phyloP scores from a whole-genome alignment of 2,888 invertebrate genomes.

The Lymantria monacha region DNA sequence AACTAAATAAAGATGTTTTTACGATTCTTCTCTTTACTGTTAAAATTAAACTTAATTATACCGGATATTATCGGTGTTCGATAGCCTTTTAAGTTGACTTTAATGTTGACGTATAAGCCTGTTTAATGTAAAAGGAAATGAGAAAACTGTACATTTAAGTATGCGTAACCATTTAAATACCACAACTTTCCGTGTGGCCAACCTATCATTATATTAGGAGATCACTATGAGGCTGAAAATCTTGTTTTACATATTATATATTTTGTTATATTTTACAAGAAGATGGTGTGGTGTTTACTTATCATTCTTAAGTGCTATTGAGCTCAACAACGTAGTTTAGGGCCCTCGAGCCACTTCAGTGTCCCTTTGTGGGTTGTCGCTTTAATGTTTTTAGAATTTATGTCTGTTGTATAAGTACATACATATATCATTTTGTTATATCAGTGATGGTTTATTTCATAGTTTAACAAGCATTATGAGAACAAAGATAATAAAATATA shows the following conservation, averaged over 20 bases:
- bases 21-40: too few species aligned
- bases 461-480: too few species aligned
- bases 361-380: conserved; percentile 53
- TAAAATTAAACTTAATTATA: too few species aligned
- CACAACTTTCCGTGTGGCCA: too few species aligned
- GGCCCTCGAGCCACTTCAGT: conserved; percentile 54
- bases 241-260: too few species aligned
- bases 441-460: too few species aligned
- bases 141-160: conserved; percentile 34
- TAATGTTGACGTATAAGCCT: conserved; percentile 12
- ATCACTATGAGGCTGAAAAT: too few species aligned
- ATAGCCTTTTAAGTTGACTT: conserved; percentile 1
- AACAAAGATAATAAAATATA: too few species aligned
- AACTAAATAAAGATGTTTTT: too few species aligned
- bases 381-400: conserved; percentile 53
- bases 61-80: conserved; percentile 4
- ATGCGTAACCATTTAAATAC: conserved; percentile 13
- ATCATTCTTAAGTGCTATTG: conserved; percentile 57
- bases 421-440: not conserved
- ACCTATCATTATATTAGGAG: too few species aligned
- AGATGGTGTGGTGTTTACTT: conserved; percentile 54
- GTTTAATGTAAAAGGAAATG: conserved; percentile 43
- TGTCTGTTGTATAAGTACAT: conserved; percentile 12
- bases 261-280: conserved; percentile 10
- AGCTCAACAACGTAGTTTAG: conserved; percentile 58